These are phyloP conservation scores for Porites lobata DNA, from an alignment of 92 coral and sea anemone species.

Conservation along the genomic window DNA sequence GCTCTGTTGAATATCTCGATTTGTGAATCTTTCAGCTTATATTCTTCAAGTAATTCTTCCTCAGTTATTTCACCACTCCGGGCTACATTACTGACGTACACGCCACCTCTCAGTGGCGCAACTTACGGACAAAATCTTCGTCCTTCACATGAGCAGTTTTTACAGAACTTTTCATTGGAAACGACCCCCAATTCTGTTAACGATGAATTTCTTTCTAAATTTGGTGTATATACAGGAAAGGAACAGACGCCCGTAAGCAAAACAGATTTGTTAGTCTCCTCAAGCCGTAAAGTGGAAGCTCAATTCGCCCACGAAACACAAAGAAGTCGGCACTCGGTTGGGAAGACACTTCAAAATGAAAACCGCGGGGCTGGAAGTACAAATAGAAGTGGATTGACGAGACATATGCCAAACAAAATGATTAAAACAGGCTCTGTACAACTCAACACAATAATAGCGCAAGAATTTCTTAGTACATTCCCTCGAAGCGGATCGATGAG, in stretches of 20 bases:
- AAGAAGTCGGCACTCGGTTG: constrained; percentile 1
- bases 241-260: not conserved
- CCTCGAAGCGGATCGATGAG: not conserved
- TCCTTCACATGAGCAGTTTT: constrained; percentile 10
- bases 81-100: not conserved
- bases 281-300: constrained; percentile 8
- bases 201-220: constrained; percentile 39
- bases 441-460: not conserved
- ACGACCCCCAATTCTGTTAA: constrained; percentile 22
- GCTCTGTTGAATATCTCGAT: not conserved
- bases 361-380: constrained; percentile 37
- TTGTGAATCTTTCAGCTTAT: constrained; percentile 20
- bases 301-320: not conserved
- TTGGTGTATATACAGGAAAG: constrained; percentile 36
- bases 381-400: not conserved
- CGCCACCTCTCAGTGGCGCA: constrained; percentile 19
- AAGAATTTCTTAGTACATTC: not conserved
- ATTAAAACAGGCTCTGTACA: not conserved
- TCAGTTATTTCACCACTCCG: constrained; percentile 17
- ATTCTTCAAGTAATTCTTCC: constrained; percentile 8
- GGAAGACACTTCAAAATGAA: constrained; percentile 15
- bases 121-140: constrained; percentile 20
- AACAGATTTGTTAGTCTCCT: not conserved
- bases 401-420: not conserved
- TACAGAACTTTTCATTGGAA: constrained; percentile 1